Evolutionary conservation across 37 sponge, comb jelly and placozoan genomes (phyloP).

Genomic region (Sycon ciliatum): DNA sequence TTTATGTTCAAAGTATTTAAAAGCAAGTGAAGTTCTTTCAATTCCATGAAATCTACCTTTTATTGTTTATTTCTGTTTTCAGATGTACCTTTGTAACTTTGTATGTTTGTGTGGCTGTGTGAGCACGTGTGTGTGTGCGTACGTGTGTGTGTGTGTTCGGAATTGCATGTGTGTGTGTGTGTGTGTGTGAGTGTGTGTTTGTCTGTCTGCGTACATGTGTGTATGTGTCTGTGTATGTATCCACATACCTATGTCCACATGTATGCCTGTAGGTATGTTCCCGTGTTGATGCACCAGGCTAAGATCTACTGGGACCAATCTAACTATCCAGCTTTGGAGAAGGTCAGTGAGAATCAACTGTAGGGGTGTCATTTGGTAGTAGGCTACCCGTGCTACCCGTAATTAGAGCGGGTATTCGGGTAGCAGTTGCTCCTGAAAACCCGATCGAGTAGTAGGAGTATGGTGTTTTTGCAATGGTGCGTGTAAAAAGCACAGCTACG

Average conservation of each 20-base stretch:
- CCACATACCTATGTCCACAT: neutral
- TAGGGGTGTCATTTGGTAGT: no score
- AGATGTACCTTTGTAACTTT: neutral
- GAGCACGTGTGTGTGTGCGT: neutral
- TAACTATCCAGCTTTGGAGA: slow-evolving; percentile 84
- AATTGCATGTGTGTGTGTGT: neutral
- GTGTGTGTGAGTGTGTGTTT: neutral
- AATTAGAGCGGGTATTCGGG: no score
- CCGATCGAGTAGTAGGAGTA: no score
- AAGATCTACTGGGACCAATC: slow-evolving; percentile 93
- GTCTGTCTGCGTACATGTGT: neutral
- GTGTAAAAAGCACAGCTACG: no score
- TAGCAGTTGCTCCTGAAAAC: no score
- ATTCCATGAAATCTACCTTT: no score
- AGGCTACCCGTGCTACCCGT: no score
- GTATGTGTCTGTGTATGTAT: neutral
- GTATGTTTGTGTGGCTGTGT: neutral
- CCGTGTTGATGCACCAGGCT: slow-evolving; percentile 97
- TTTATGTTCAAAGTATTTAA: no score
- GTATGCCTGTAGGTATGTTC: slow-evolving; percentile 69
- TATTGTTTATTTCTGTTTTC: no score
- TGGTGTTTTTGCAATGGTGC: no score
- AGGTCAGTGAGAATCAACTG: slow-evolving; percentile 25
- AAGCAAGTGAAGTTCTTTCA: no score
- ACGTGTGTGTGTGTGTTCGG: neutral